Evolutionary conservation across 92 coral and sea anemone genomes (phyloP).

Genomic region (Zoanthus sociatus): DNA sequence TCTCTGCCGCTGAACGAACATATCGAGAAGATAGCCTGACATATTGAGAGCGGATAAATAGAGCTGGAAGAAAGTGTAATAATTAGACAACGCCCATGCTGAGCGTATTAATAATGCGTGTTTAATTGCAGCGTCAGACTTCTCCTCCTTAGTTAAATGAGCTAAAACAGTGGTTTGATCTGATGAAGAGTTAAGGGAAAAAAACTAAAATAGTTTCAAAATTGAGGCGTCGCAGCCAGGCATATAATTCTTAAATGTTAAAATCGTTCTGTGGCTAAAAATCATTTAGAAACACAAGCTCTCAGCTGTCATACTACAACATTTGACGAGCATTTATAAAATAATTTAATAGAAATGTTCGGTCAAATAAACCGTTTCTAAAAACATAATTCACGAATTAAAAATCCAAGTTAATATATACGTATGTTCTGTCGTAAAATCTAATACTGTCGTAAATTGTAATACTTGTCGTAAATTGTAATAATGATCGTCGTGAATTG

Average conservation of each 20-base stretch:
- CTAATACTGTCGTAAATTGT: too few species aligned
- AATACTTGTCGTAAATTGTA: too few species aligned
- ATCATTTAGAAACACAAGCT: too few species aligned
- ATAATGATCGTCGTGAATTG: too few species aligned
- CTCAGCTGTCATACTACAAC: too few species aligned
- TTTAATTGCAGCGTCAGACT: constrained; percentile 85
- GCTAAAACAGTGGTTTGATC: constrained; percentile 84
- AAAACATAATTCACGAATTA: too few species aligned
- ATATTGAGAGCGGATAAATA: constrained; percentile 96
- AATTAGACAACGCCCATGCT: constrained; percentile 99
- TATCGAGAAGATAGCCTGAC: constrained; percentile 98
- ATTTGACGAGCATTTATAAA: too few species aligned
- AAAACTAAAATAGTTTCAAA: not conserved
- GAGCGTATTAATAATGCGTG: constrained; percentile 92
- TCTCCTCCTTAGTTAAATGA: constrained; percentile 82
- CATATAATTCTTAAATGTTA: too few species aligned
- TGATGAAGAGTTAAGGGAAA: constrained; percentile 50
- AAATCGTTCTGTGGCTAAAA: too few species aligned
- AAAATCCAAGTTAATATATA: too few species aligned
- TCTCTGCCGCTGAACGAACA: constrained; percentile 95
- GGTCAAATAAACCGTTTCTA: too few species aligned
- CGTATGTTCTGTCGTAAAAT: too few species aligned
- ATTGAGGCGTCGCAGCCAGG: not conserved
- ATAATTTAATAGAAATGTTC: not conserved
- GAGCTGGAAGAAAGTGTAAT: constrained; percentile 99